Conservation (phyloP, 2,113 vertebrate genomes). For the Bubalus kerabau region DNA sequence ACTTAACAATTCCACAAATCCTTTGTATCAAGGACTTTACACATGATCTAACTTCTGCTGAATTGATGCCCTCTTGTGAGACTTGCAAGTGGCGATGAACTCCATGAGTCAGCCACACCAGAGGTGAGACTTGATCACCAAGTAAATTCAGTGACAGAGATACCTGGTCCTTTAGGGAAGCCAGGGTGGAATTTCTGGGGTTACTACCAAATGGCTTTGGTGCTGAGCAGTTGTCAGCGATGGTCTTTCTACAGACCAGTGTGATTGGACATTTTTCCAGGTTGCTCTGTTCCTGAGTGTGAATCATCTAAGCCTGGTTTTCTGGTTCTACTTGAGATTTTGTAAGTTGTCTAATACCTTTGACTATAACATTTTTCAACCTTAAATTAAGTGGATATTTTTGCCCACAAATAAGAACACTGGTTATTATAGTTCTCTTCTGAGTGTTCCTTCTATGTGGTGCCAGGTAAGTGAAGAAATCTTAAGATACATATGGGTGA, state of each 20-base stretch:
- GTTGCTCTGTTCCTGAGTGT: not conserved
- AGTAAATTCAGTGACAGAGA: not conserved
- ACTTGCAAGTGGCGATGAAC: not conserved
- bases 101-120: not conserved
- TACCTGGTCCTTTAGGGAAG: not conserved
- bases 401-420: not conserved
- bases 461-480: not conserved
- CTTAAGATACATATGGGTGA: not conserved
- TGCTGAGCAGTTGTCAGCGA: not conserved
- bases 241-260: not conserved
- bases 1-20: not conserved
- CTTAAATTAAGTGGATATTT: not conserved
- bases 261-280: not conserved
- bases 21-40: not conserved
- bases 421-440: not conserved
- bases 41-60: not conserved
- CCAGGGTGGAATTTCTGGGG: not conserved
- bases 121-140: not conserved
- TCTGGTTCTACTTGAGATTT: not conserved
- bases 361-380: not conserved
- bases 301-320: not conserved
- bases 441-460: not conserved
- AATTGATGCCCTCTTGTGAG: not conserved
- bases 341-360: not conserved
- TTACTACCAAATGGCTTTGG: not conserved